Evolutionary conservation across 2,888 invertebrate species (phyloP).

Genomic region (Eristalis intricaria): DNA sequence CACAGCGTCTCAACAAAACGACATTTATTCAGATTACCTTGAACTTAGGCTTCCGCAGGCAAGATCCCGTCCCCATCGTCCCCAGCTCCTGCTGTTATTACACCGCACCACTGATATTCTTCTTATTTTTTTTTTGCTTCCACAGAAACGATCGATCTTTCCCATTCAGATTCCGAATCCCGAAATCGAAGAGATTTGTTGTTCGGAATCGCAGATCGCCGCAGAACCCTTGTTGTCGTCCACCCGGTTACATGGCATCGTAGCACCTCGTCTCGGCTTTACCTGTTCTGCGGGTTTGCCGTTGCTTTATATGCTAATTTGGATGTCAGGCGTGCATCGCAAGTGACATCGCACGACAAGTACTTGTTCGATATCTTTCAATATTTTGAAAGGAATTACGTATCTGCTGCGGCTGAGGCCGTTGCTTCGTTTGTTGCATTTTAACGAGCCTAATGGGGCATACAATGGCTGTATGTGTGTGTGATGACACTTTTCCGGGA

Average conservation of each 20-base stretch:
- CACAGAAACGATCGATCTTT: constrained; percentile 60
- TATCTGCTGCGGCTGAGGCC: constrained; percentile 14
- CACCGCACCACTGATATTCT: constrained; percentile 43
- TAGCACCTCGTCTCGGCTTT: constrained; percentile 11
- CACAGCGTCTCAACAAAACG: constrained; percentile 19
- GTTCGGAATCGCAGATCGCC: constrained; percentile 24
- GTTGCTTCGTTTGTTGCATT: constrained; percentile 43
- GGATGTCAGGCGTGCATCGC: constrained; percentile 67
- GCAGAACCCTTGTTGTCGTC: constrained; percentile 41
- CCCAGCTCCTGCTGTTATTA: not conserved
- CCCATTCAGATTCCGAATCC: constrained; percentile 51
- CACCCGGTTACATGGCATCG: constrained; percentile 27
- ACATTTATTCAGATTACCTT: constrained; percentile 61
- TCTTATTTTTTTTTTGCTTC: not conserved
- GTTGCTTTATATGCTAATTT: constrained; percentile 67
- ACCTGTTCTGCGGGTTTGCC: constrained; percentile 25
- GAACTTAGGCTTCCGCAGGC: constrained; percentile 39
- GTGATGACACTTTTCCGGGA: constrained; percentile 54
- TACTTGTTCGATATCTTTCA: constrained; percentile 69
- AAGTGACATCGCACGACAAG: constrained; percentile 63
- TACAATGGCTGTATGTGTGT: constrained; percentile 37
- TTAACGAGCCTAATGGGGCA: constrained; percentile 62
- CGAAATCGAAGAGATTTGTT: constrained; percentile 62
- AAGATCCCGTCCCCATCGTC: not conserved
- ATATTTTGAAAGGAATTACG: constrained; percentile 66